Evolutionary conservation across 2,888 invertebrate genomes (phyloP), one percentile per base, ranked within the genome.

Genomic region (Melikaiella ostensackeni): DNA sequence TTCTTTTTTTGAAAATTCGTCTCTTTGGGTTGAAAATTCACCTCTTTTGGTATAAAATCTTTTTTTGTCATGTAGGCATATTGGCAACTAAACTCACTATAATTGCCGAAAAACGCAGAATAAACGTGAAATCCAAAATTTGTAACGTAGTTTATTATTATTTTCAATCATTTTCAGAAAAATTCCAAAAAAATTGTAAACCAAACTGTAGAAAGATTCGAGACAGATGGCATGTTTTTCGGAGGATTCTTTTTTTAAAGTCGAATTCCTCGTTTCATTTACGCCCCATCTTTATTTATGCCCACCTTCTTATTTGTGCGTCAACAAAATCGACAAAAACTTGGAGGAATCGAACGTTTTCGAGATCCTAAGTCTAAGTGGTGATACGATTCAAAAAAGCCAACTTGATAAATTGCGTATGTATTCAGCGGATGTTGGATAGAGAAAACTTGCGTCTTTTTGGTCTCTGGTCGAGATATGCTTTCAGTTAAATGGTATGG

Each of bases 361-460:
- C 46, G 50, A 70, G n/a, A 50, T 50, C 46, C 70, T 70, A 50
- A 50, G 50, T 50, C 42, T 63, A 61, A 30, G 30, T 30, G 50
- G 50, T 21, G 57, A 57, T 57, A 35, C 35, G 46, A 27, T 50
- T 70, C 70, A 30, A 70, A 50, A 70, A 70, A 70, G 46, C 46
- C 13, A 70, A 70, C 66, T 70, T 70, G 50, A 70, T 70, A 70
- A 70, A 70, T 70, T 33, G 19, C 11, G 11, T 24, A 57, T 24
- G 24, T 57, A 57, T 57, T 24, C 57, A 57, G 24, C 24, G 46
- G 70, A 70, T 70, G 9, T 21, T 57, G 46, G 50, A 70, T 70
- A n/a, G 27, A 50, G 70, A 70, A 70, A 70, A 70, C 70, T 70
- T 70, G 70, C 70, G 46, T 70, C 50, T 50, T 50, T 70, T 50